phyloP scores from a whole-genome alignment of 2,113 vertebrate genomes.

The Lophotis ruficrista region DNA sequence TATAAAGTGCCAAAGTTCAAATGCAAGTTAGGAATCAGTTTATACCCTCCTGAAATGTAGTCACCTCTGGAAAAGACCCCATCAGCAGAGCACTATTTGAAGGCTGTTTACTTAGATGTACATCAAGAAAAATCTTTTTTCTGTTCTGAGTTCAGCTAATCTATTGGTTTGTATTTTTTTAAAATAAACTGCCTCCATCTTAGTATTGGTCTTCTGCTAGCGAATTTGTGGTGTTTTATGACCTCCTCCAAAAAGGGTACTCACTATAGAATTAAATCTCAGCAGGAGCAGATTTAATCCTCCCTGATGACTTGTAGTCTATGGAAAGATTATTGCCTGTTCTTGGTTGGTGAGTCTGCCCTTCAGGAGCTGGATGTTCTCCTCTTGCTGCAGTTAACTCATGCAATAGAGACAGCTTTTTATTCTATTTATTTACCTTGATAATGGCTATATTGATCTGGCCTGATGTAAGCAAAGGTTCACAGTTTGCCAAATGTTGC shows the following conservation, averaged over 20 bases:
- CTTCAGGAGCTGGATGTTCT: conserved; percentile 56
- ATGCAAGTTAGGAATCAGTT: not conserved
- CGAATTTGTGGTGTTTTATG: conserved; percentile 41
- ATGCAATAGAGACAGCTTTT: conserved; percentile 46
- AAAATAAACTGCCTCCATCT: conserved; percentile 48
- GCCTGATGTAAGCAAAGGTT: conserved; percentile 58
- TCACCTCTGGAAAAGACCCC: not conserved
- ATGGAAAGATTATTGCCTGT: conserved; percentile 23
- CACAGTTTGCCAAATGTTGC: conserved; percentile 28
- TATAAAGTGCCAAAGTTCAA: not conserved
- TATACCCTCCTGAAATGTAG: not conserved
- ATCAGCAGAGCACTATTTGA: not conserved
- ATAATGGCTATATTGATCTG: conserved; percentile 65
- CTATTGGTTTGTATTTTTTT: conserved; percentile 30
- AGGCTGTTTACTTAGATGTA: not conserved
- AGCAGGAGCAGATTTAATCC: conserved; percentile 31
- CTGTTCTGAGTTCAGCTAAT: not conserved
- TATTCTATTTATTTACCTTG: conserved; percentile 59
- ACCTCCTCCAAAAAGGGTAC: not conserved
- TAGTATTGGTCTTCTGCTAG: conserved; percentile 23
- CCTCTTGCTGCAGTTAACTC: conserved; percentile 59
- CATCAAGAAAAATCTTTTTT: not conserved
- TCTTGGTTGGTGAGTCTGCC: conserved; percentile 28
- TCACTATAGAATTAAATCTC: conserved; percentile 42
- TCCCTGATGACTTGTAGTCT: conserved; percentile 28